phyloP scores from a whole-genome alignment of 2,888 invertebrate species.

The Mimumesa dahlbomi region DNA sequence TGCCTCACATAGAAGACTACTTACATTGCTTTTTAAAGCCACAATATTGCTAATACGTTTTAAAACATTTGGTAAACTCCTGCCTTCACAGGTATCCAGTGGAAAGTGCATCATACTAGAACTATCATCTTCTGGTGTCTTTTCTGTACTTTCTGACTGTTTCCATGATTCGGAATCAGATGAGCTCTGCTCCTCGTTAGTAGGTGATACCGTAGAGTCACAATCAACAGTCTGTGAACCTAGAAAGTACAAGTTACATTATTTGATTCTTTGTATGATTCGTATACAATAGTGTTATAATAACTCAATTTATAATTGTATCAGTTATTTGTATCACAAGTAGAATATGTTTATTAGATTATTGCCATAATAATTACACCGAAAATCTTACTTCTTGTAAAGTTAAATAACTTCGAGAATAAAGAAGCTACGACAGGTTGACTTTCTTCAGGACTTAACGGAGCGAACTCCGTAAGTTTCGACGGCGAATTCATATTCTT shows the following conservation, averaged over 20 bases:
- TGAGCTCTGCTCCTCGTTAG: conserved; percentile 72
- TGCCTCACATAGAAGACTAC: conserved; percentile 66
- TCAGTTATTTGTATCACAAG: not conserved
- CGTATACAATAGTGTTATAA: not conserved
- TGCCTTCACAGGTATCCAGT: conserved; percentile 85
- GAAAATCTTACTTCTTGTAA: conserved; percentile 82
- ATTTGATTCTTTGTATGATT: not conserved
- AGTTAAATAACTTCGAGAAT: conserved; percentile 88
- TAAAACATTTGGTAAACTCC: conserved; percentile 92
- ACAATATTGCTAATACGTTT: conserved; percentile 93
- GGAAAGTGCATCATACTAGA: conserved; percentile 73
- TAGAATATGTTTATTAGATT: not conserved
- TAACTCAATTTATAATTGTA: not conserved
- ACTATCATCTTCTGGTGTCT: conserved; percentile 73
- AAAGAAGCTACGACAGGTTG: conserved; percentile 88
- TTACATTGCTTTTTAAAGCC: conserved; percentile 90
- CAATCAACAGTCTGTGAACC: conserved; percentile 58
- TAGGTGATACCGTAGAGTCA: conserved; percentile 62
- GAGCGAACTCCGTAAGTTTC: conserved; percentile 89
- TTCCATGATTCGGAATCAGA: conserved; percentile 76
- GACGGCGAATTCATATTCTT: conserved; percentile 85
- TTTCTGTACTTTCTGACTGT: conserved; percentile 66
- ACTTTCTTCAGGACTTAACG: conserved; percentile 88
- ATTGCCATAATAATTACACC: no score
- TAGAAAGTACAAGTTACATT: conserved; percentile 14